Base-by-base conservation (phyloP, 2,113 vertebrate species). In the Vulpes vulpes region DNA sequence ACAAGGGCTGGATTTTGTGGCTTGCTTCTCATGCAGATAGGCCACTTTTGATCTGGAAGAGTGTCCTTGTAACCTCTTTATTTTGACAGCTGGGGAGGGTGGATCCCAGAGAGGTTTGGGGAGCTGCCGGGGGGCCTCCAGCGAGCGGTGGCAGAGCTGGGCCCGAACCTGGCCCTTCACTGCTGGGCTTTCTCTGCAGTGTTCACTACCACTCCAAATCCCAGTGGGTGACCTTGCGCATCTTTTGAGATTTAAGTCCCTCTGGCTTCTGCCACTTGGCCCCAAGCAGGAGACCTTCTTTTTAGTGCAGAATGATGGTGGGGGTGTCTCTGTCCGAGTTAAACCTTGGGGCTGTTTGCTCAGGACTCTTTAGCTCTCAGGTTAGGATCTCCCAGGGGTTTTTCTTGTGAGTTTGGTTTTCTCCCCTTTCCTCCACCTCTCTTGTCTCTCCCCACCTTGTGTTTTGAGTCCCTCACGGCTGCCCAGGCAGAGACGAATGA, bases 321-420 rank as follows among this genome's bases (percentile, higher is more conserved):
- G 32, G 19, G 7, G 15, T 32, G 51, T 65, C 32, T 76, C 38
- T 74, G 69, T 93, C 67, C 65, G 12, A 11, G 30, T 69, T 8
- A 69, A 51, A 59, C 55, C 35, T 8, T 5, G 7, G 53, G 25
- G 38, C 78, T 19, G 0, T 83, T 74, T 62, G 57, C 73, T 62
- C 32, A 59, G 19, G 53, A 30, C 60, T 51, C 19, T 49, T 3
- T 14, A 49, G 65, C n/a, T 55, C 43, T 51, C 22, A 64, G 32
- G 19, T 35, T 53, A 53, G 60, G n/a, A 43, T 38, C 65, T 64
- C 16, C 19, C 3, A 8, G 35, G 27, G 55, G 1, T 14, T 89
- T 96, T 91, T 76, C 51, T n/a, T 74, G 9, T 35, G 23, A 7
- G n/a, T 67, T 89, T 71, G 27, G 6, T 95, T 97, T 96, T 71